These are phyloP conservation scores for Apis cerana DNA, from an alignment of 1,140 invertebrate species.

Conservation along the genomic window DNA sequence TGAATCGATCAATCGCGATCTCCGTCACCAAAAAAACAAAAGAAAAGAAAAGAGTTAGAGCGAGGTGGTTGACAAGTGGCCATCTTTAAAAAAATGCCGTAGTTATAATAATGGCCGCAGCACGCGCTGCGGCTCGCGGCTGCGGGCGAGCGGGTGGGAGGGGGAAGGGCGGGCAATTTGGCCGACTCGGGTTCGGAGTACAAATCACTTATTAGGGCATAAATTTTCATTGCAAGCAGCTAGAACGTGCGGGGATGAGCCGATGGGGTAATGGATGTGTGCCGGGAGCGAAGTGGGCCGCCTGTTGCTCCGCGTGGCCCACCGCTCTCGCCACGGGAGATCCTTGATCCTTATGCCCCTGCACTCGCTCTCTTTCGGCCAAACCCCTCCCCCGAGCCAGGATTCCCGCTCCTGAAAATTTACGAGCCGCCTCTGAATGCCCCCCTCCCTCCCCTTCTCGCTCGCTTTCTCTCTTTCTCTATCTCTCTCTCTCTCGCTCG, in stretches of 20 bases:
- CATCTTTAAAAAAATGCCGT: not conserved
- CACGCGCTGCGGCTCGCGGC: not conserved
- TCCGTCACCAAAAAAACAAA: too few relatives aligned
- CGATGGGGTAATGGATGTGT: constrained; percentile 72
- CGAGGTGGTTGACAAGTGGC: too few relatives aligned
- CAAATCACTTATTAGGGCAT: constrained; percentile 73
- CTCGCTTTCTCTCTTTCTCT: too few relatives aligned
- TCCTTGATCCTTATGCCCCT: constrained; percentile 73
- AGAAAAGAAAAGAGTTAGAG: too few relatives aligned
- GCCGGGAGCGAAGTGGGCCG: constrained; percentile 73
- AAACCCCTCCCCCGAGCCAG: constrained; percentile 64
- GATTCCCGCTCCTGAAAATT: constrained; percentile 68
- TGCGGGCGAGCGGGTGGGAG: not conserved
- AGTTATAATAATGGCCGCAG: not conserved
- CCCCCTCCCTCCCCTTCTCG: constrained; percentile 32
- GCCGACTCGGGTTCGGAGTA: constrained; percentile 18
- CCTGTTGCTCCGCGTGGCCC: constrained; percentile 73
- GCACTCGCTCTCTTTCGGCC: constrained; percentile 62
- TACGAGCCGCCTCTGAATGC: constrained; percentile 68
- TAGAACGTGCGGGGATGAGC: constrained; percentile 70
- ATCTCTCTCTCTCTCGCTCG: too few relatives aligned
- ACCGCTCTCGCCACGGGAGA: constrained; percentile 69
- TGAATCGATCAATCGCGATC: too few relatives aligned
- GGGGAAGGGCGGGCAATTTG: not conserved
- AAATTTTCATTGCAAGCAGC: constrained; percentile 73